These are phyloP conservation scores for Rhombomys opimus DNA, from an alignment of 2,113 vertebrate species.

Conservation along the genomic window DNA sequence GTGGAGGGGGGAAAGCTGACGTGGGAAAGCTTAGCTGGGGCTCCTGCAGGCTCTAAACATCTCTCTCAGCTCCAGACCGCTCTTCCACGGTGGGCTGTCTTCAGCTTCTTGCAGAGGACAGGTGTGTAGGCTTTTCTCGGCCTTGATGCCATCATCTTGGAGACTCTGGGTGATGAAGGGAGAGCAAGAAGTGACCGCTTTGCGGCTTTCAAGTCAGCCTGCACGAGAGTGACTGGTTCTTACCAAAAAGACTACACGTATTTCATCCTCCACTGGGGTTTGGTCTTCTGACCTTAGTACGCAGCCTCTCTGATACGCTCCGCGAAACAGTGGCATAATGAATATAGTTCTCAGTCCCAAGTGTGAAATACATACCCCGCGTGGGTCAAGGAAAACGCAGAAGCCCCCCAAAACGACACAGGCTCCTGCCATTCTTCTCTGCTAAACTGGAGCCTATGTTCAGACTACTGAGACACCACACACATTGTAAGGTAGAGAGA, in stretches of 20 bases:
- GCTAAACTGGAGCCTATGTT: neutral
- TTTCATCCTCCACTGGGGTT: neutral
- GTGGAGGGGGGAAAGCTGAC: conserved; percentile 75
- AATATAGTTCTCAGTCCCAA: neutral
- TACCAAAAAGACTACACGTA: neutral
- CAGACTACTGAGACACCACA: too few species aligned
- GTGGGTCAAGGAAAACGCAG: neutral
- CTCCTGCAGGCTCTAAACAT: conserved; percentile 65
- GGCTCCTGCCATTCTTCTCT: neutral
- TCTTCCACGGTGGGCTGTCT: neutral
- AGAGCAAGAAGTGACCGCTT: neutral
- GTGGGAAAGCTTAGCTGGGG: conserved; percentile 67
- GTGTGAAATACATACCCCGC: too few species aligned
- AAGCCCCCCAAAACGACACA: neutral
- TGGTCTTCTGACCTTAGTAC: neutral
- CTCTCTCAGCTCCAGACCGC: conserved; percentile 36
- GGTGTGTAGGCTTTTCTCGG: neutral
- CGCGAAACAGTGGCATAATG: neutral
- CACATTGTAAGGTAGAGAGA: neutral
- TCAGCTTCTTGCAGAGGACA: neutral
- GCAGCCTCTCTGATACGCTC: neutral
- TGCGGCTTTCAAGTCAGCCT: neutral
- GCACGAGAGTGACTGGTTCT: neutral
- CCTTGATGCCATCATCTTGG: neutral
- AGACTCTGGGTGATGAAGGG: neutral